phyloP scores from a whole-genome alignment of 1,140 invertebrate species.

The Leptinotarsa undecemlineata region DNA sequence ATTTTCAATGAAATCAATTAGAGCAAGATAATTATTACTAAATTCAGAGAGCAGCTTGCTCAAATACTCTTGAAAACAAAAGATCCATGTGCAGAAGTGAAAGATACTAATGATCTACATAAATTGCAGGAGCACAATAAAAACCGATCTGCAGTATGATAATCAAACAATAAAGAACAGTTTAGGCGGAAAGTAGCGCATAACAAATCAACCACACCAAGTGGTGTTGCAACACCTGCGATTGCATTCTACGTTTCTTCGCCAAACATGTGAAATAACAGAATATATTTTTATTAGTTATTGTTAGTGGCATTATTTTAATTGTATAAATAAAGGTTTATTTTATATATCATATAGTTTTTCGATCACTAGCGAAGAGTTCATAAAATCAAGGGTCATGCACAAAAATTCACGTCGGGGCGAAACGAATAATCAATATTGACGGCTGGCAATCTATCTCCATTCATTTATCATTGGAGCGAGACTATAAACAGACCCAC shows the following conservation, averaged over 20 bases:
- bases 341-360: background rate
- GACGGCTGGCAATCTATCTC: background rate
- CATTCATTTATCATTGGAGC: background rate
- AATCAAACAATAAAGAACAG: background rate
- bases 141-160: background rate
- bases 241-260: background rate
- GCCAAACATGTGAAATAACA: background rate
- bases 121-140: constrained; percentile 4
- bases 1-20: background rate
- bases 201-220: background rate
- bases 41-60: background rate
- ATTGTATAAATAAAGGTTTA: background rate
- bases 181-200: background rate
- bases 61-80: background rate
- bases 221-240: background rate
- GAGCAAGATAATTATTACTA: background rate
- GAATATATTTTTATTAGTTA: background rate
- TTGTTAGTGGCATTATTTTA: background rate
- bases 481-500: constrained; percentile 9
- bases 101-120: background rate
- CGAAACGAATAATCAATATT: background rate
- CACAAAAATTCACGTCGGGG: background rate
- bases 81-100: background rate
- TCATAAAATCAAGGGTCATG: background rate
- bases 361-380: background rate